Percentiles rank a stretch among this genome's conserved stretches.
phyloP scores from a whole-genome alignment of 2,888 invertebrate species.

The Scaptomyza polygonia region DNA sequence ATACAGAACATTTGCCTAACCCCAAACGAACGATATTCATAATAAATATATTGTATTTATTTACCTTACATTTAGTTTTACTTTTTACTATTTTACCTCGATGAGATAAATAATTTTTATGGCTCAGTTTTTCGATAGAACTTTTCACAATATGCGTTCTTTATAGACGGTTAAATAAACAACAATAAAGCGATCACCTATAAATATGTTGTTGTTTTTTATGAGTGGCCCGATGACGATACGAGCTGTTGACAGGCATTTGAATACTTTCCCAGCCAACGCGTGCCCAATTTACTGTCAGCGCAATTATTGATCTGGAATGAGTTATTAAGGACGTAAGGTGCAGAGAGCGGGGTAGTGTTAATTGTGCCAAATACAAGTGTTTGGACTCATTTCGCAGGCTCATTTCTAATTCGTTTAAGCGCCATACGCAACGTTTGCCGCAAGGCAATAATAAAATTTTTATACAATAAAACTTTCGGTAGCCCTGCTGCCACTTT shows the following conservation, averaged over 20 bases:
- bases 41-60: slow-evolving; percentile 55
- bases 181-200: slow-evolving; percentile 60
- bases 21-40: slow-evolving; percentile 40
- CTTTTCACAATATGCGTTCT: slow-evolving; percentile 61
- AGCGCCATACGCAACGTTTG: slow-evolving; percentile 15
- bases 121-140: slow-evolving; percentile 63
- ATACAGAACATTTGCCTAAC: slow-evolving; percentile 56
- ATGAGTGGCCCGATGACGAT: slow-evolving; percentile 40
- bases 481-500: slow-evolving; percentile 36
- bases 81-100: slow-evolving; percentile 43
- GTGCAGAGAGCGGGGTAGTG: slow-evolving; percentile 3
- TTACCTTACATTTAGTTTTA: slow-evolving; percentile 56
- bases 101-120: slow-evolving; percentile 69
- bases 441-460: slow-evolving; percentile 61
- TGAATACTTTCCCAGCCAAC: slow-evolving; percentile 17
- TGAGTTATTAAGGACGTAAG: not conserved
- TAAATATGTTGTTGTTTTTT: slow-evolving; percentile 32
- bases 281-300: slow-evolving; percentile 65
- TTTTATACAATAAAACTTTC: slow-evolving; percentile 61
- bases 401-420: slow-evolving; percentile 62
- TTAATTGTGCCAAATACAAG: slow-evolving; percentile 50
- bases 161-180: slow-evolving; percentile 67
- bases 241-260: slow-evolving; percentile 52
- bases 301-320: slow-evolving; percentile 48
- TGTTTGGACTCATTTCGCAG: slow-evolving; percentile 34